Percentiles rank a stretch among this genome's conserved stretches.
phyloP scores from a whole-genome alignment of 2,888 invertebrate genomes.

The Marronus borbonicus region DNA sequence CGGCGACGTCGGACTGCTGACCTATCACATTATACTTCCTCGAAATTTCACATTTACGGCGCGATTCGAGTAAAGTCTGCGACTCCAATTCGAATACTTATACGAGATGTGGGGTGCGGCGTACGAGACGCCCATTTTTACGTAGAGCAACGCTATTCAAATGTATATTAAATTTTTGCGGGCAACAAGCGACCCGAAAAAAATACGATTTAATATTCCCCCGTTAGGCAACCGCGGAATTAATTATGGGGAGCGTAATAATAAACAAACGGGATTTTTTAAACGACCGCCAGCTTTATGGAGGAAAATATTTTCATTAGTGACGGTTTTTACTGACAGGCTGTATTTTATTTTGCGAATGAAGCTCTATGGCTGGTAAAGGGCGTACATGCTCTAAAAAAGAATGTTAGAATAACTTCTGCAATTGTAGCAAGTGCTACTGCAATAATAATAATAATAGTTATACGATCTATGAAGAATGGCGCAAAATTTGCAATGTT shows the following conservation, averaged over 20 bases:
- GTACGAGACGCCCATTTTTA: neutral
- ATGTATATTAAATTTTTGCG: conserved; percentile 18
- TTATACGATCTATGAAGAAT: too few relatives aligned
- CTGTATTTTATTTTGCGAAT: too few relatives aligned
- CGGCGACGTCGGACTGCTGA: conserved; percentile 5
- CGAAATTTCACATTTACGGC: conserved; percentile 17
- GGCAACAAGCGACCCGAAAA: neutral
- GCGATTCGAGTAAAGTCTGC: conserved; percentile 6
- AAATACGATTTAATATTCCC: conserved; percentile 16
- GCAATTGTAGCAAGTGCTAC: too few relatives aligned
- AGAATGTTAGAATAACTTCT: too few relatives aligned
- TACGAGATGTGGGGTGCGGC: neutral
- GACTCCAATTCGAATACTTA: conserved; percentile 6
- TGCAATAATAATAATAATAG: too few relatives aligned
- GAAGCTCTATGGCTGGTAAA: too few relatives aligned
- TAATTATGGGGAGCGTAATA: neutral
- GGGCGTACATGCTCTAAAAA: too few relatives aligned
- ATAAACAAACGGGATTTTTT: conserved; percentile 6
- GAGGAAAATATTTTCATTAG: too few relatives aligned
- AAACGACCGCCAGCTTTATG: too few relatives aligned
- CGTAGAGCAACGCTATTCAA: conserved; percentile 13
- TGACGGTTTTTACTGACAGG: too few relatives aligned
- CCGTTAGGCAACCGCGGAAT: neutral
- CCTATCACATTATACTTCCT: conserved; percentile 10
- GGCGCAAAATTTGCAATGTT: too few relatives aligned